phyloP scores from a whole-genome alignment of 2,888 invertebrate species.

The Acleris literana region DNA sequence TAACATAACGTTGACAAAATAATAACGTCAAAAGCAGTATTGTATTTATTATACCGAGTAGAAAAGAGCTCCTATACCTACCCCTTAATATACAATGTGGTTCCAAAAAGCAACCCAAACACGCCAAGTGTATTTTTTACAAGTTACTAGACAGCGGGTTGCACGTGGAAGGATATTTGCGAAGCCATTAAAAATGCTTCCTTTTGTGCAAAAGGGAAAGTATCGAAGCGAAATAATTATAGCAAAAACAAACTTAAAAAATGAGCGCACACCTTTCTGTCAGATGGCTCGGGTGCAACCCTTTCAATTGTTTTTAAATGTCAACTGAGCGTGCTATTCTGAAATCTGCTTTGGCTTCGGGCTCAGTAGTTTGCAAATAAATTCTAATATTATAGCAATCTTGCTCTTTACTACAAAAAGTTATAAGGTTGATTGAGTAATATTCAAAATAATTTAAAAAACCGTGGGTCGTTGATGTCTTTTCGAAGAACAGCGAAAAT shows the following conservation, averaged over 20 bases:
- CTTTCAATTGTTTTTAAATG: slow-evolving; percentile 46
- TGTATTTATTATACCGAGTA: too few species aligned
- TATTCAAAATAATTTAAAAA: background rate
- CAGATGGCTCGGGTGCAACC: slow-evolving; percentile 55
- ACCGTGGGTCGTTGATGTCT: background rate
- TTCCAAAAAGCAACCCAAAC: background rate
- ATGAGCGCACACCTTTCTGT: slow-evolving; percentile 64
- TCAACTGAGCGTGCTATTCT: slow-evolving; percentile 13
- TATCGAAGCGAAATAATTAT: slow-evolving; percentile 68
- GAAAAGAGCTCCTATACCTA: too few species aligned
- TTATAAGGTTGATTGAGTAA: too few species aligned
- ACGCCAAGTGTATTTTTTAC: slow-evolving; percentile 10
- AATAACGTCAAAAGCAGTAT: too few species aligned
- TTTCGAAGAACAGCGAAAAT: background rate
- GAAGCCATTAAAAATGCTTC: slow-evolving; percentile 70
- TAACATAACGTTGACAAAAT: too few species aligned
- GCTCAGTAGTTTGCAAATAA: slow-evolving; percentile 8
- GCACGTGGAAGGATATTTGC: slow-evolving; percentile 75
- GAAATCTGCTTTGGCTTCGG: slow-evolving; percentile 27
- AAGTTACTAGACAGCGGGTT: slow-evolving; percentile 7
- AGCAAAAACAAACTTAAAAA: slow-evolving; percentile 62
- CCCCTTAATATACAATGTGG: background rate
- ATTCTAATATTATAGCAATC: background rate
- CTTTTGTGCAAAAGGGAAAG: slow-evolving; percentile 73
- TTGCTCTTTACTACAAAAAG: background rate